These are phyloP conservation scores for Ophioderma brevispina DNA, from an alignment of 35 echinoderm and acorn worm genomes.

Conservation along the genomic window DNA sequence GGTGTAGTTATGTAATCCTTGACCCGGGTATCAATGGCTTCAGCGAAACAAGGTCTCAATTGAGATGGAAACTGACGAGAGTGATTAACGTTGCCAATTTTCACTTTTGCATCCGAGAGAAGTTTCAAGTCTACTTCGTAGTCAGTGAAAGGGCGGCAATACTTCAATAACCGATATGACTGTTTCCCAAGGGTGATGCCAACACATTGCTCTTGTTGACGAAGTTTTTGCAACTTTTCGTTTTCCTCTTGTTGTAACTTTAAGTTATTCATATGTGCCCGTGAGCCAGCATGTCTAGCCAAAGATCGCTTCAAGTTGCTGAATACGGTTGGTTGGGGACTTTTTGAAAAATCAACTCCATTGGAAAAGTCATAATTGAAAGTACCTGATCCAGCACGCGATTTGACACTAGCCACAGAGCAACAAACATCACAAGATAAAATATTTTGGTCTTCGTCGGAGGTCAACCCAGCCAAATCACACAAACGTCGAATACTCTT, in stretches of 20 bases:
- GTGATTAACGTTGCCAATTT: neutral
- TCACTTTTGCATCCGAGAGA: neutral
- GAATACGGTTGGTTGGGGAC: neutral
- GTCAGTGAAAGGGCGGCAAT: neutral
- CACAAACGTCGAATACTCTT: neutral
- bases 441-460: neutral
- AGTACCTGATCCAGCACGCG: neutral
- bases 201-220: neutral
- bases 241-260: neutral
- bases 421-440: neutral
- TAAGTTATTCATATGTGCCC: neutral
- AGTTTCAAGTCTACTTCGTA: neutral
- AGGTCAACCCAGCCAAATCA: neutral
- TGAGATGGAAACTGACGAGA: neutral
- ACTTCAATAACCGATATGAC: neutral
- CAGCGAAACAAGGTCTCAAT: neutral
- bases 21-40: neutral
- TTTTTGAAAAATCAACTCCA: neutral
- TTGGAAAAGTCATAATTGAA: neutral
- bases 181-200: neutral
- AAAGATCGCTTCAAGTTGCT: neutral
- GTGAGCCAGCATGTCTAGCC: neutral
- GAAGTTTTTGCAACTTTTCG: neutral
- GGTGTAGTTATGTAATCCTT: neutral
- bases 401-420: neutral